Conservation (phyloP, 2,888 invertebrate species). For the Sminthurinus aureus region DNA sequence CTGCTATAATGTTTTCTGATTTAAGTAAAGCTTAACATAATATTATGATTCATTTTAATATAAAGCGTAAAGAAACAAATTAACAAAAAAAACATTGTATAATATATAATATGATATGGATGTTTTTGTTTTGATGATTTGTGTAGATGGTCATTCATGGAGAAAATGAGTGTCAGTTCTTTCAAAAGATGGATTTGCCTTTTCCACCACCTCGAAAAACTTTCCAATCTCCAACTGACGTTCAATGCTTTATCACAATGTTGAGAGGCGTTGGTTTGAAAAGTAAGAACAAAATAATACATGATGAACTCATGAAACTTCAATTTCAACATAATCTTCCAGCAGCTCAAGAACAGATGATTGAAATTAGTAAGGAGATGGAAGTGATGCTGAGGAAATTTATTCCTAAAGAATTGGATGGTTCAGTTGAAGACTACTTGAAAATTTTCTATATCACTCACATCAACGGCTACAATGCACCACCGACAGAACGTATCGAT, state of each 20-base stretch:
- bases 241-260: neutral
- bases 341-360: neutral
- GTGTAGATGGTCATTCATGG: neutral
- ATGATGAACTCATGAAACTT: neutral
- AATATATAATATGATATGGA: neutral
- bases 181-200: neutral
- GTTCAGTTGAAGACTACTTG: neutral
- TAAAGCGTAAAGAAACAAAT: neutral
- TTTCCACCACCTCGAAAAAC: neutral
- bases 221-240: neutral
- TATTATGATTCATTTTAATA: neutral
- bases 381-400: too few relatives aligned
- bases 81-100: neutral
- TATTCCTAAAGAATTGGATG: too few relatives aligned
- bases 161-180: neutral
- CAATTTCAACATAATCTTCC: neutral
- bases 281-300: neutral
- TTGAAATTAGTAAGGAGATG: neutral
- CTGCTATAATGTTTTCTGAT: neutral
- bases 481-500: neutral
- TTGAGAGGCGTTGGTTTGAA: neutral
- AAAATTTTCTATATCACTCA: neutral
- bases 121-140: neutral
- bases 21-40: neutral
- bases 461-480: neutral